Evolutionary conservation across 1,140 invertebrate genomes (phyloP), one percentile per base, ranked within the genome.

Genomic region (Hirudo medicinalis): DNA sequence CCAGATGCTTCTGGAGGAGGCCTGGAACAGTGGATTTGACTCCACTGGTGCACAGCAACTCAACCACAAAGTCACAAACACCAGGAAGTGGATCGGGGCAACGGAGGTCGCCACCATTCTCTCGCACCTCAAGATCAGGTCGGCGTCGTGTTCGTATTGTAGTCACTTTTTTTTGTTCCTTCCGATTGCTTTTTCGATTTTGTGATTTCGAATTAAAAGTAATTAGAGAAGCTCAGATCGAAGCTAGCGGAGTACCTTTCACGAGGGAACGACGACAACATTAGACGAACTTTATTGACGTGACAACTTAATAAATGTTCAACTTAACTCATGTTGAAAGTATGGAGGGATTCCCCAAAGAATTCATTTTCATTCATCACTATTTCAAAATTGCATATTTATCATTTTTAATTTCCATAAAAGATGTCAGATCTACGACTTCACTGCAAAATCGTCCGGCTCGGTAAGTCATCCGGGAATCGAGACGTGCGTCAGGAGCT

Each of bases 11-110:
- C 90, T 94, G 54, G 91, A 94, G 79, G 84, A 86, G 76, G 91
- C 91, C 0, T 94, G 91, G 91, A 82, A 86, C n/a, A 86, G 88
- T 76, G 91, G 91, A 29, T 93, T 93, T 82, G 91, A 94, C 82
- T 84, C 87, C 63, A 88, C 81, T 71, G 91, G 91, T 54, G 88
- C 88, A 69, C 90, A 91, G 76, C 91, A 93, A 79, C 81, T 93
- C 2, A 90, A 89, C 29, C 88, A 88, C 22, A 87, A 87, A 75
- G 80, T 93, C 20, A 86, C 87, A 71, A 91, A 92, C 78, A 92
- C 91, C 0, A 84, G 89, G 70, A 94, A 94, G 82, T 94, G 91
- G 91, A 94, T 94, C 75, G 91, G 91, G 27, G 90, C 91, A 22
- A 80, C 80, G 20, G 81, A 82, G 73, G 78, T 82, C 29, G 78